Base-by-base conservation (phyloP, 1,140 invertebrate genomes). In the Brachionus plicatilis region DNA sequence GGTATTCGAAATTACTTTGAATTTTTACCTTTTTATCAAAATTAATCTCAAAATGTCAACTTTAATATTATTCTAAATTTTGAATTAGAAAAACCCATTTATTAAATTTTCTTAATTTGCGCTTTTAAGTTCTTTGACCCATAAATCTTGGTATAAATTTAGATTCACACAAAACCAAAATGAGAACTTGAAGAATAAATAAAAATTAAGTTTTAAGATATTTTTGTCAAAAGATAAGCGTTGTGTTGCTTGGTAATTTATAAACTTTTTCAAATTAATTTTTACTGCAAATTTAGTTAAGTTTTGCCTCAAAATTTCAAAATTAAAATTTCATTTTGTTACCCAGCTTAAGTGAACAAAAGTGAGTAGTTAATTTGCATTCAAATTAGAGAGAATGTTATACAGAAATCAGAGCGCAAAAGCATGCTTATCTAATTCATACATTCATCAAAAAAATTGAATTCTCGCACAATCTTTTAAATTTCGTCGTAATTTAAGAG, bases 261-360 rank as follows among this genome's bases (percentile, higher is more conserved):
- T 7, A 43, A 45, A 72, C 0, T 6, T 43, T 11, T 17, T 33
- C 2, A 41, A 41, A 72, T 43, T 8, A 41, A 43, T 72, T 41
- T 6, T 37, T 47, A 72, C 37, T 72, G 72, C 47, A 50, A 76
- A 76, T 53, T 76, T 76, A 76, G 27, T 76, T 76, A 27, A 76
- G 72, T 50, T 76, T 76, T 47, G n/a, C 45, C 24, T 76, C 70
- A 17, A 17, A 45, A 43, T 50, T 76, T 43, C 9, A 75, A 76
- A 75, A 66, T 66, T 66, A 27, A 24, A 66, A 20, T 60, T 60
- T 60, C n/a, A 60, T 20, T 60, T 60, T 60, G 45, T 47, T 60
- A 60, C n/a, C 17, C 53, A 20, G n/a, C 17, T 27, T 60, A 20
- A 60, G 17, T 60, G n/a, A 17, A 60, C 53, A 60, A 20, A 60